Evolutionary conservation across 1,140 invertebrate genomes (phyloP).

Genomic region (Palaemon carinicauda): DNA sequence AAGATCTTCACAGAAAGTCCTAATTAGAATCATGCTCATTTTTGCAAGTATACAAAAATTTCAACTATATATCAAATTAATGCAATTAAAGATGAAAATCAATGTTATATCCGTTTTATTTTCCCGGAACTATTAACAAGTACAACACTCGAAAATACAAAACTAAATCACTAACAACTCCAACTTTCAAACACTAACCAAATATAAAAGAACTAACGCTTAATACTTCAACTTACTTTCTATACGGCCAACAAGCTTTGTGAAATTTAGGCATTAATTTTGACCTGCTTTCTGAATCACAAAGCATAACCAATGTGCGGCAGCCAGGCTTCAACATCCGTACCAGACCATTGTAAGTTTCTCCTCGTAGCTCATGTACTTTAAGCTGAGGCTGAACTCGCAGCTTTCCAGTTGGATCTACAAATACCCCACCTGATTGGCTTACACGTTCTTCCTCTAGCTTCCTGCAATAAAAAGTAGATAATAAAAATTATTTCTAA

Average conservation of each 20-base stretch:
- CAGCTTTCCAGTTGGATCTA: constrained; percentile 55
- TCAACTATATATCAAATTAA: too few relatives aligned
- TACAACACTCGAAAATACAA: background rate
- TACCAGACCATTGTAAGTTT: constrained; percentile 95
- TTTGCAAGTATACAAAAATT: too few relatives aligned
- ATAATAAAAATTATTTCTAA: too few relatives aligned
- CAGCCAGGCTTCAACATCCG: constrained; percentile 93
- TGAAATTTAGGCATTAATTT: constrained; percentile 91
- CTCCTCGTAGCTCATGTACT: constrained; percentile 90
- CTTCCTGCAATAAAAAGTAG: constrained; percentile 68
- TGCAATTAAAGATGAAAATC: too few relatives aligned
- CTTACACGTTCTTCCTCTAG: constrained; percentile 80
- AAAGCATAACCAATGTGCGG: constrained; percentile 87
- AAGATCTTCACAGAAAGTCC: too few relatives aligned
- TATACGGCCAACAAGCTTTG: constrained; percentile 91
- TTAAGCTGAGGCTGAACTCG: constrained; percentile 70
- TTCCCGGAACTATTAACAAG: too few relatives aligned
- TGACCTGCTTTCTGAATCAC: constrained; percentile 86
- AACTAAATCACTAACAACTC: background rate
- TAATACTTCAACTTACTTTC: constrained; percentile 85
- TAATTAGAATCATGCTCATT: too few relatives aligned
- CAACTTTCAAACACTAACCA: constrained; percentile 26
- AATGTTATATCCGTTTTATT: too few relatives aligned
- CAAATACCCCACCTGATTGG: constrained; percentile 9
- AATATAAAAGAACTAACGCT: background rate